phyloP scores from a whole-genome alignment of 2,888 invertebrate species.

The Dryobota labecula region DNA sequence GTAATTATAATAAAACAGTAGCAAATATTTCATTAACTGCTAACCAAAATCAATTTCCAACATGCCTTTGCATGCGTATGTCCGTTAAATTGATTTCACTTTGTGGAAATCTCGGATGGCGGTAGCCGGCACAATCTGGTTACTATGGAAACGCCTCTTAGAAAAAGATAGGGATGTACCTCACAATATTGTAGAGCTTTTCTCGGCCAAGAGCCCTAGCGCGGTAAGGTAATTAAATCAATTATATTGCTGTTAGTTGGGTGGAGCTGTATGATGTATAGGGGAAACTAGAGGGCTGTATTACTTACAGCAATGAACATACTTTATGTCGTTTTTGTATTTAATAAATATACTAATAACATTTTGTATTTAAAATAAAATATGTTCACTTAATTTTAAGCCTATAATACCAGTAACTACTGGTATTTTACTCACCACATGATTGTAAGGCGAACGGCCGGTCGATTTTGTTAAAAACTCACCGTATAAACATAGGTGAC shows the following conservation, averaged over 20 bases:
- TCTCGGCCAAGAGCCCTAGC: conserved; percentile 46
- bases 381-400: background rate
- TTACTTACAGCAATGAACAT: background rate
- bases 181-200: conserved; percentile 23
- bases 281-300: background rate
- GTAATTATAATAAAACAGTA: background rate
- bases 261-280: background rate
- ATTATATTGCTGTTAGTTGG: conserved; percentile 26
- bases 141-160: conserved; percentile 59
- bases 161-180: conserved; percentile 42
- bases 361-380: background rate
- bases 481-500: too few relatives aligned
- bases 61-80: background rate
- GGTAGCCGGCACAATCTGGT: conserved; percentile 36
- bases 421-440: background rate
- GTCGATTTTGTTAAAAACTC: too few relatives aligned
- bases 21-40: background rate
- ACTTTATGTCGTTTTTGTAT: background rate
- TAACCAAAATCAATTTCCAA: conserved; percentile 7
- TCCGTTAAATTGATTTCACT: conserved; percentile 53
- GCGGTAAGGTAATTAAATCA: conserved; percentile 26
- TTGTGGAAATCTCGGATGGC: conserved; percentile 57
- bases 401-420: too few relatives aligned
- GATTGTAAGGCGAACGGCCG: background rate
- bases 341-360: background rate